A percentile compares a stretch with the other conserved stretches of the same genome.
Evolutionary conservation across 2,113 vertebrate species (phyloP).

Genomic region (Todiramphus chloris): DNA sequence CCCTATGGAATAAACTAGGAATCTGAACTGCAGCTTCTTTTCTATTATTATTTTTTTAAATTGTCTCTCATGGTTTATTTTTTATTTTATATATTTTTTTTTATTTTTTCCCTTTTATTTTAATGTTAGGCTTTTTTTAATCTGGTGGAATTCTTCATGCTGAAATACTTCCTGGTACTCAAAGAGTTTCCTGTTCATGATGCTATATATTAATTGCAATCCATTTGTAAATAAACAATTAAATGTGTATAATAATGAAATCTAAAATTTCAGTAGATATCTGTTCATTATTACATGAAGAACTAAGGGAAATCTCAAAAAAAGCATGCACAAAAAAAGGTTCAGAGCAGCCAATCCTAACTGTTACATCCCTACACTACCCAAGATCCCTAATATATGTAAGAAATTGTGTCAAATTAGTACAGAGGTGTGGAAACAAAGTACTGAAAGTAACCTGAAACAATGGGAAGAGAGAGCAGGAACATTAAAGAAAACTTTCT

Average conservation of each 20-base stretch:
- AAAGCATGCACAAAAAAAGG: background rate
- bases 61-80: background rate
- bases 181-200: background rate
- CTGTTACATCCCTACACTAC: background rate
- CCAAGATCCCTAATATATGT: background rate
- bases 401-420: background rate
- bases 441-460: background rate
- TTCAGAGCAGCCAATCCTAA: background rate
- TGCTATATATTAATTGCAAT: background rate
- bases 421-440: fast-evolving
- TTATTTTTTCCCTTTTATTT: no score
- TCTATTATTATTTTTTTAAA: background rate
- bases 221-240: background rate
- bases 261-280: background rate
- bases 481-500: background rate
- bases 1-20: background rate
- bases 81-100: background rate
- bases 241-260: background rate
- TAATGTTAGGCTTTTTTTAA: background rate
- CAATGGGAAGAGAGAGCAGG: background rate
- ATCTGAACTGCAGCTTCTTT: background rate
- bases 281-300: background rate
- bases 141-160: background rate
- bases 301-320: background rate
- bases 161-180: background rate